Evolutionary conservation across 2,113 vertebrate genomes (phyloP).

Genomic region (Crypturellus undulatus): DNA sequence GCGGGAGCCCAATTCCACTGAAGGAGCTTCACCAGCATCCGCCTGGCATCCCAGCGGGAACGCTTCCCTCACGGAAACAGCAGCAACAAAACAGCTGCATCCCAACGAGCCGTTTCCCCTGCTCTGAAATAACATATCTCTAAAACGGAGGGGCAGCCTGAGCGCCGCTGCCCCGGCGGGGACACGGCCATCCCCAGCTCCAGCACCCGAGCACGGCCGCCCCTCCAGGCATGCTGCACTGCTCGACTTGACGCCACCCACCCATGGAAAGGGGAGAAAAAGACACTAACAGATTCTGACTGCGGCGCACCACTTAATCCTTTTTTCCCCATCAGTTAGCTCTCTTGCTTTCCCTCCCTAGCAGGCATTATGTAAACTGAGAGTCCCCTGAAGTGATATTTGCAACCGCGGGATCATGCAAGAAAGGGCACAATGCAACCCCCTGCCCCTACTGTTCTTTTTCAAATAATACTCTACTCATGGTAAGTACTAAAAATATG

Average conservation of each 20-base stretch:
- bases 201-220: background rate
- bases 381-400: constrained; percentile 70
- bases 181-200: background rate
- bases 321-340: constrained; percentile 64
- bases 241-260: constrained; percentile 56
- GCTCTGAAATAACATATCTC: background rate
- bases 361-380: constrained; percentile 68
- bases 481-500: constrained; percentile 59
- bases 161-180: background rate
- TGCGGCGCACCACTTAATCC: constrained; percentile 65
- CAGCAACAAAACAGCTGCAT: background rate
- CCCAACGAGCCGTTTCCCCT: background rate
- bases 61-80: background rate
- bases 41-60: background rate
- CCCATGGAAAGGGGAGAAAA: constrained; percentile 41
- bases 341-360: constrained; percentile 51
- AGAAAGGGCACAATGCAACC: constrained; percentile 54
- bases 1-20: accelerated
- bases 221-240: constrained; percentile 59
- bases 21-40: background rate
- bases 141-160: background rate
- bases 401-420: constrained; percentile 54
- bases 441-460: constrained; percentile 49
- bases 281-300: constrained; percentile 64
- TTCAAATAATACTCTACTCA: constrained; percentile 45